A percentile compares a stretch with the other conserved stretches of the same genome.
phyloP scores from a whole-genome alignment of 2,888 invertebrate genomes.

The Podabrus alpinus region DNA sequence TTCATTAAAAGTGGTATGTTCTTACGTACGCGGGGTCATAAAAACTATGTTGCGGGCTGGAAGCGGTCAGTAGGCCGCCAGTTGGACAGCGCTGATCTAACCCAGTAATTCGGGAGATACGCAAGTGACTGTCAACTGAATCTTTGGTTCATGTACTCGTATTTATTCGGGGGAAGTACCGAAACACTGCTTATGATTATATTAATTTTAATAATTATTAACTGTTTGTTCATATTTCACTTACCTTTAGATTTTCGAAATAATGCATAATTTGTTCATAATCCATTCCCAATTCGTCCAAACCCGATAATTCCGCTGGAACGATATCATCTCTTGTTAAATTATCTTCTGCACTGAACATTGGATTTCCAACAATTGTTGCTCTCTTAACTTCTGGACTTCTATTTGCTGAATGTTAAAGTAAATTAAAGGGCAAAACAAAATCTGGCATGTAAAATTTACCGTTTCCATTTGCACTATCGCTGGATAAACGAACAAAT shows the following conservation, averaged over 20 bases:
- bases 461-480: conserved; percentile 42
- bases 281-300: conserved; percentile 91
- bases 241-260: conserved; percentile 96
- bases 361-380: conserved; percentile 86
- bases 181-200: too few relatives aligned
- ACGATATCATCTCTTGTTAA: conserved; percentile 35
- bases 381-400: conserved; percentile 77
- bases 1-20: too few relatives aligned
- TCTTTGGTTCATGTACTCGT: too few relatives aligned
- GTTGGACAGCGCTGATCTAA: too few relatives aligned
- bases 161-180: too few relatives aligned
- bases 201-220: too few relatives aligned
- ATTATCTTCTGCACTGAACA: conserved; percentile 69
- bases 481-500: conserved; percentile 62
- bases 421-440: background rate
- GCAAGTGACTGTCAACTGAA: too few relatives aligned
- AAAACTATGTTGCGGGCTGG: too few relatives aligned
- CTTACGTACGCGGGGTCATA: too few relatives aligned
- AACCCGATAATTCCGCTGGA: conserved; percentile 65
- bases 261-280: conserved; percentile 98
- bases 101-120: too few relatives aligned
- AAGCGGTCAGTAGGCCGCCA: too few relatives aligned
- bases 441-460: conserved; percentile 19
- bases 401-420: conserved; percentile 44
- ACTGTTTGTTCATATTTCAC: conserved; percentile 31